Percentiles rank a stretch among this genome's conserved stretches.
phyloP scores from a whole-genome alignment of 2,113 vertebrate species.

The Tonatia bakeri region DNA sequence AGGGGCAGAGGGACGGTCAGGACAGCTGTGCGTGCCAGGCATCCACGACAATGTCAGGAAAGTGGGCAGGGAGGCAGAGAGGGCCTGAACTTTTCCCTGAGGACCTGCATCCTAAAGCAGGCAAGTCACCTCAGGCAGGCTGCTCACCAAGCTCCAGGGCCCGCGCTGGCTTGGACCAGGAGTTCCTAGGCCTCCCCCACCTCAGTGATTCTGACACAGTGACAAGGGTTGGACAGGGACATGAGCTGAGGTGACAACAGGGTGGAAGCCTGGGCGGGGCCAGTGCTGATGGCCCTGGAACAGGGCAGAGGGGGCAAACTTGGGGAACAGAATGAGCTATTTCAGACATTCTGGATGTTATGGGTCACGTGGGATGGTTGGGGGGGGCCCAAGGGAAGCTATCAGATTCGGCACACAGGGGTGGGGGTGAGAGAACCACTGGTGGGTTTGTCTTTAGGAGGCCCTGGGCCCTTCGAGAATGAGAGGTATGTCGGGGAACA shows the following conservation, averaged over 20 bases:
- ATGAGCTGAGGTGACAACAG: not conserved
- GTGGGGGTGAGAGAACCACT: not conserved
- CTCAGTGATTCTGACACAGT: not conserved
- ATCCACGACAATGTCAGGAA: not conserved
- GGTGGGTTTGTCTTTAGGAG: not conserved
- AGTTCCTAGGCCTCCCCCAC: not conserved
- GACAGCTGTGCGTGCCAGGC: not conserved
- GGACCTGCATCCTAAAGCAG: not conserved
- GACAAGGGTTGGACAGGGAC: too few species aligned
- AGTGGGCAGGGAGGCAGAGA: not conserved
- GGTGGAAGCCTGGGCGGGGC: not conserved
- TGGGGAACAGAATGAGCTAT: not conserved
- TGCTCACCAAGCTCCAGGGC: not conserved
- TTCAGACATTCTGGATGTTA: not conserved
- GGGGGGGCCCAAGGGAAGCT: not conserved
- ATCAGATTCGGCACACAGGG: not conserved
- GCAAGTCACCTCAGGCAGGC: not conserved
- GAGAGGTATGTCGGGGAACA: rapidly evolving
- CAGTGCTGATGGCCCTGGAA: not conserved
- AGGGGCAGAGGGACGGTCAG: rapidly evolving
- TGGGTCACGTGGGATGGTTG: not conserved
- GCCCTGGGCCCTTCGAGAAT: not conserved
- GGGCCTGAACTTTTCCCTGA: not conserved
- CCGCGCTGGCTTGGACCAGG: rapidly evolving
- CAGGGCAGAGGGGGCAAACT: not conserved